Evolutionary conservation across 2,113 vertebrate genomes (phyloP).

Genomic region (Aleadryas rufinucha): DNA sequence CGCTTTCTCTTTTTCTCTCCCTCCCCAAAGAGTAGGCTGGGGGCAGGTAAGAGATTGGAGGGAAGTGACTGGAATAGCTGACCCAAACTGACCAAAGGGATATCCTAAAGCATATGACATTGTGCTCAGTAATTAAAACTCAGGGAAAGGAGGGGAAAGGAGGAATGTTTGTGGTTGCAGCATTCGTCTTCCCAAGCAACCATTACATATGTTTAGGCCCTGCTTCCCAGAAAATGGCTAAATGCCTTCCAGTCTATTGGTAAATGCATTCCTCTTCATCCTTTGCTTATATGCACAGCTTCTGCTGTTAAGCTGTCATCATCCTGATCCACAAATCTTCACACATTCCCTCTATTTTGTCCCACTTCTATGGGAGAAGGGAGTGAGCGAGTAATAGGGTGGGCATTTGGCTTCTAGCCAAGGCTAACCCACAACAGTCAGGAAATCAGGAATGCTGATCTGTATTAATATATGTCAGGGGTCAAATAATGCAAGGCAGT

Average conservation of each 20-base stretch:
- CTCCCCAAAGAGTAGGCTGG: accelerated
- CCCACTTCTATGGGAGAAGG: background rate
- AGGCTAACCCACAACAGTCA: background rate
- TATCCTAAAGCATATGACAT: background rate
- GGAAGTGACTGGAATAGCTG: background rate
- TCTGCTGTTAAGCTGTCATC: background rate
- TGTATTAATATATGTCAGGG: background rate
- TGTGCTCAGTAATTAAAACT: background rate
- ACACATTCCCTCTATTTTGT: background rate
- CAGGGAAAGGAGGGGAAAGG: background rate
- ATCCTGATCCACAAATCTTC: background rate
- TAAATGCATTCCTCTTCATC: background rate
- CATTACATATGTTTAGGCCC: background rate
- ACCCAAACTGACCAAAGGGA: background rate
- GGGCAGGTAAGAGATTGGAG: background rate
- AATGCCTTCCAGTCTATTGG: background rate
- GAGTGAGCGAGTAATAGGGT: background rate
- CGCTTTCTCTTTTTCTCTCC: accelerated
- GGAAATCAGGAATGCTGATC: background rate
- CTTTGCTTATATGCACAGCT: background rate
- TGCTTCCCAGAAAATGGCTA: background rate
- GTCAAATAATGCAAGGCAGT: background rate
- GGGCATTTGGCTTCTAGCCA: background rate
- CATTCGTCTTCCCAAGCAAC: background rate
- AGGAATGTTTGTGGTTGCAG: background rate